Base-by-base conservation (phyloP, 2,113 vertebrate genomes). In the Madoqua kirkii region DNA sequence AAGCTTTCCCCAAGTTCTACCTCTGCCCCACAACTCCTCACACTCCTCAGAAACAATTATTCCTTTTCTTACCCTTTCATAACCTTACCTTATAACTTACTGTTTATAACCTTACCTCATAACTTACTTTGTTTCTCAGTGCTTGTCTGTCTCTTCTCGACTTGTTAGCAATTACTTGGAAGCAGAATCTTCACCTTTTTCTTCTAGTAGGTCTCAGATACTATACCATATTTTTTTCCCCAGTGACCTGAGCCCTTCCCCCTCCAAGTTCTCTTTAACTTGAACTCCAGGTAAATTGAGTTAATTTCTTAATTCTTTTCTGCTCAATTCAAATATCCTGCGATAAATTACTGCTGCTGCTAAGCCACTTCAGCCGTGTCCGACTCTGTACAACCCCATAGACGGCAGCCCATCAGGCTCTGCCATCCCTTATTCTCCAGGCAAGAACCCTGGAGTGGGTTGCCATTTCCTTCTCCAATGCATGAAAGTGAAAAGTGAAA, bases 241-340 rank as follows among this genome's bases (percentile, higher is more conserved):
- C 3, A 36, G 45, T 29, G 90, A 83, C 23, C 45, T 60, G 71
- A 86, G 90, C 36, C 40, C 31, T 8, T n/a, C 33, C 19, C 15
- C 50, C 17, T 5, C 15, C 82, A 52, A 86, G 11, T 91, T 95
- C 55, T 62, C 40, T 92, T 97, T 31, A 71, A 59, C 4, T 59
- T 93, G 71, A 96, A 97, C 91, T 96, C 40, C 45, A 96, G 36
- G 29, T 78, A 97, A 95, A 91, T 90, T 93, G n/a, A 87, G n/a
- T 93, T 54, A 84, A 85, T 67, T 85, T 96, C 33, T 89, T 71
- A 92, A 89, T 23, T 81, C 9, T 85, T 85, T 93, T 71, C 71
- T 82, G 7, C 31, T 17, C 8, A 10, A n/a, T 19, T 95, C 36
- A 60, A 81, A 78, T 93, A 45, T 74, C 50, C 15, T 96, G 31